Conservation (phyloP, 1,140 invertebrate species). For the Littorina saxatilis region DNA sequence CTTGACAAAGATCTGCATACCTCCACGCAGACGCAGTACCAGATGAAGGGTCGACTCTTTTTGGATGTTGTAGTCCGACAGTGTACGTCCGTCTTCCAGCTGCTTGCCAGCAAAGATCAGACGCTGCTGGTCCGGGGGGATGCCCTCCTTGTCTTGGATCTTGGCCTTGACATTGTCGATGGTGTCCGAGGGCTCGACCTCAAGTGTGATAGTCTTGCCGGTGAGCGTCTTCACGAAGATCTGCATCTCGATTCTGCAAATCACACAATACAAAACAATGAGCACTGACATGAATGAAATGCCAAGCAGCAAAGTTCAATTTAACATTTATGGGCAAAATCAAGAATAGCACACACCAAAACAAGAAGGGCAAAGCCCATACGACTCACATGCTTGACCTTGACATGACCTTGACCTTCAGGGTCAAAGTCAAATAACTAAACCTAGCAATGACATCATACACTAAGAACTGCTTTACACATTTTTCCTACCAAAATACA, state of each 20-base stretch:
- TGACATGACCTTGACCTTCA: no score
- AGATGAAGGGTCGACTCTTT: slow-evolving; percentile 92
- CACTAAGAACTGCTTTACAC: no score
- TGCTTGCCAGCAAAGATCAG: slow-evolving; percentile 77
- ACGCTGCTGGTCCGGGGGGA: slow-evolving; percentile 76
- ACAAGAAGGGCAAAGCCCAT: no score
- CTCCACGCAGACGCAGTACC: slow-evolving; percentile 62
- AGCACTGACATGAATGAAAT: no score
- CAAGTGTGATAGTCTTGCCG: slow-evolving; percentile 92
- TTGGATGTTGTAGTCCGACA: slow-evolving; percentile 92
- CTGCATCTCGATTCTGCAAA: slow-evolving; percentile 82
- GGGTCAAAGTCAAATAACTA: no score
- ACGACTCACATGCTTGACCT: no score
- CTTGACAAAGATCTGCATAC: slow-evolving; percentile 96
- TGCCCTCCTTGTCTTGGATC: slow-evolving; percentile 84
- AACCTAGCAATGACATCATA: no score
- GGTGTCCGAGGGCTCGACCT: slow-evolving; percentile 93
- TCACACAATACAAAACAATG: no score
- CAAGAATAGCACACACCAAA: no score
- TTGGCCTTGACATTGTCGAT: slow-evolving; percentile 80
- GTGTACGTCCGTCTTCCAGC: slow-evolving; percentile 81
- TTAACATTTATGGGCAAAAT: no score
- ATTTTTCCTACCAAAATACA: no score
- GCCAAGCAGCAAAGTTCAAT: no score
- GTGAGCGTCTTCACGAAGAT: slow-evolving; percentile 95